Evolutionary conservation across 2,888 invertebrate species (phyloP).

Genomic region (Malthinus flaveolus): DNA sequence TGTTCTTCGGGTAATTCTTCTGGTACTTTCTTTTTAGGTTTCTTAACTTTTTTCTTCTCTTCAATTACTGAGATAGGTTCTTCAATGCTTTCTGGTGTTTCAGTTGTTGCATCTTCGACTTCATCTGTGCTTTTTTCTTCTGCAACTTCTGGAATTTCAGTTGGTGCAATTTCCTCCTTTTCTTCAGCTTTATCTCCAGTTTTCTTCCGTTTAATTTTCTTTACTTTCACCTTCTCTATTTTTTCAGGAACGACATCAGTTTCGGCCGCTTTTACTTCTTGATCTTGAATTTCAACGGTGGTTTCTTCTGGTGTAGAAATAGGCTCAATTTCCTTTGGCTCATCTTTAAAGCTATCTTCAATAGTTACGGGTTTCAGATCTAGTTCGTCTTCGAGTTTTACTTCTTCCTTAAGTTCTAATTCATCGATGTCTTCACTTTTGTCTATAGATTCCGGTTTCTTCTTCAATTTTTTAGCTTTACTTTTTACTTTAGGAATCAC

Average conservation of each 20-base stretch:
- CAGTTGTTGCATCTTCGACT: background rate
- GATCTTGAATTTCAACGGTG: background rate
- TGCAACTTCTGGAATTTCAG: background rate
- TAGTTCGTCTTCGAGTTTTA: background rate
- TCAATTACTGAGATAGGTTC: too few species aligned
- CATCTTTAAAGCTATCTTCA: background rate
- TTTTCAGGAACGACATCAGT: too few species aligned
- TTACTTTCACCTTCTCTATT: too few species aligned
- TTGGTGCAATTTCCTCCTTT: background rate
- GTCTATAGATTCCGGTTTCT: background rate
- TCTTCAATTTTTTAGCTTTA: too few species aligned
- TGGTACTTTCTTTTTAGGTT: conserved; percentile 49
- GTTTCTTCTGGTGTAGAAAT: background rate
- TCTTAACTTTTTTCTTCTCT: too few species aligned
- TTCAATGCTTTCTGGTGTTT: too few species aligned
- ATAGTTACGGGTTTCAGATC: background rate
- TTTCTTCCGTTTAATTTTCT: background rate
- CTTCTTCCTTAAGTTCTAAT: conserved; percentile 50
- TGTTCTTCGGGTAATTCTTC: conserved; percentile 15
- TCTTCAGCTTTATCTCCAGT: background rate
- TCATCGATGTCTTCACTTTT: conserved; percentile 48
- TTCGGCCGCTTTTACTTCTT: background rate
- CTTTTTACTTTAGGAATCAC: background rate
- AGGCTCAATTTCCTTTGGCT: background rate
- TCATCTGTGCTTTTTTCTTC: background rate